Base-by-base conservation (phyloP, 2,888 invertebrate species). In the Atethmia centrago region DNA sequence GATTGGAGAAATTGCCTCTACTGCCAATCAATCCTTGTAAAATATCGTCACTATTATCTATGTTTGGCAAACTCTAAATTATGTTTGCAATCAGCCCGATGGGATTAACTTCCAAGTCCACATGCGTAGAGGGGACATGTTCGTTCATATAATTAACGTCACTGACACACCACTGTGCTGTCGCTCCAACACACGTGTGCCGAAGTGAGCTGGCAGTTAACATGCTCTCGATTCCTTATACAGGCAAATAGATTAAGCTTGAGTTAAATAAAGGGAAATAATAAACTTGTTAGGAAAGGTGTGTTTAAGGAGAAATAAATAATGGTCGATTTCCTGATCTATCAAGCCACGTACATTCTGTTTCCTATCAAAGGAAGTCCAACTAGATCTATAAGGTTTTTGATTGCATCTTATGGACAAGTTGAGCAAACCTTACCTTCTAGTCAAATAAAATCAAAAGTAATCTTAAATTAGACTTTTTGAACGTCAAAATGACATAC, bases 61-160 rank as follows among this genome's bases (percentile, higher is more conserved):
- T 21, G n/a, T 79, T 68, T 49, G 80, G 56, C 21, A n/a, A 64
- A 55, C 59, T 59, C 28, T 49, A 71, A 66, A 16, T 82, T 59
- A 56, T 59, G 31, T 40, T 56, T 59, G 12, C 64, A 58, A 75
- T 65, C 79, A 79, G 62, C 65, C 62, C 81, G 81, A 83, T 83
- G 62, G 31, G 19, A 82, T 71, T 2, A 66, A 82, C 69, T 63
- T 62, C 55, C 8, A 59, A 28, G 65, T 83, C 71, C 75, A 69
- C 81, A 82, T 83, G 71, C 49, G 51, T 75, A 74, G 55, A 45
- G 40, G 64, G 64, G 65, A 55, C 68, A 66, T 70, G 83, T 79
- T 69, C 62, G 12, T 79, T 82, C 81, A 82, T 83, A 82, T 82
- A 82, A 83, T 82, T 70, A 82, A 82, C 83, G 83, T 82, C 81